Conservation (phyloP, 1,140 invertebrate genomes). For the Hestina assimilis region DNA sequence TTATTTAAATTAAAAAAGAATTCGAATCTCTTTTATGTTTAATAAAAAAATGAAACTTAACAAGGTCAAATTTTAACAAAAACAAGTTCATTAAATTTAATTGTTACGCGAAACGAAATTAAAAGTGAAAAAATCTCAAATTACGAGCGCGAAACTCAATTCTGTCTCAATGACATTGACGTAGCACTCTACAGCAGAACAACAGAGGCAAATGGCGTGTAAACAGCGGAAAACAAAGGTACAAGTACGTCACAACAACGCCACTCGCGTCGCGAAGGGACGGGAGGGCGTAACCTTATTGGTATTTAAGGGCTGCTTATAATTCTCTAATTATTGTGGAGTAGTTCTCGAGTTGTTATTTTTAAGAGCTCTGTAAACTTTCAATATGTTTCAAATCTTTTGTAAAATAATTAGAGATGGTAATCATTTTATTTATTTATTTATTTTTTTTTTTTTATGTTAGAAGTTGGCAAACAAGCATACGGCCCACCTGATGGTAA, state of each 20-base stretch:
- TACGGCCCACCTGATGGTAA: too few species aligned
- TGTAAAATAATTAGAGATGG: not conserved
- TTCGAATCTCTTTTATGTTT: too few species aligned
- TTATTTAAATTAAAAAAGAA: too few species aligned
- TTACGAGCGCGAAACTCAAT: constrained; percentile 31
- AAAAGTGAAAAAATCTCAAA: constrained; percentile 26
- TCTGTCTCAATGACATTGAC: constrained; percentile 39
- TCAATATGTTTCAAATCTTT: not conserved
- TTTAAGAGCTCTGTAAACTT: constrained; percentile 26
- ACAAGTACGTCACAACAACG: constrained; percentile 33
- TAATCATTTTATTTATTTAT: too few species aligned
- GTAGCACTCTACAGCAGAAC: constrained; percentile 40
- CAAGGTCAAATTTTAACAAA: too few species aligned
- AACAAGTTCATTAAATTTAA: not conserved
- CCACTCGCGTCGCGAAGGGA: constrained; percentile 27
- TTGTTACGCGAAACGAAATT: not conserved
- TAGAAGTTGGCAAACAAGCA: too few species aligned
- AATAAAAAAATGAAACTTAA: too few species aligned
- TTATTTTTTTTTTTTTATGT: too few species aligned
- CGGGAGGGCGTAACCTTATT: constrained; percentile 22
- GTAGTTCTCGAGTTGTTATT: constrained; percentile 23
- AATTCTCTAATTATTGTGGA: constrained; percentile 35
- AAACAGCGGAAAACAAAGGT: constrained; percentile 39
- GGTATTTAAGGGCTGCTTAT: constrained; percentile 27
- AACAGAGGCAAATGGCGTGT: constrained; percentile 41